phyloP scores from a whole-genome alignment of 2,888 invertebrate species.

The Agriopis marginaria region DNA sequence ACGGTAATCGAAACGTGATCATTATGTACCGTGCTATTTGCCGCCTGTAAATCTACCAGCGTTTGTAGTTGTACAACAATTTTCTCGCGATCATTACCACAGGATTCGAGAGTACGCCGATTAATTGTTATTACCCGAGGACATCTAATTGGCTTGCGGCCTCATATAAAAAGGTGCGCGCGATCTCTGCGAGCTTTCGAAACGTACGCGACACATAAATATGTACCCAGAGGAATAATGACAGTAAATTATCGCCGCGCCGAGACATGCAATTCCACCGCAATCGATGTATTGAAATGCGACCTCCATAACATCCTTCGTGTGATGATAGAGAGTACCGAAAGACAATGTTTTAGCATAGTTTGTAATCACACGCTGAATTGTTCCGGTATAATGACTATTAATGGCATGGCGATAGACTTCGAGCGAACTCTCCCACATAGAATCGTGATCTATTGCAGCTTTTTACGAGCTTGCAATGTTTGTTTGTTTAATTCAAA shows the following conservation, averaged over 20 bases:
- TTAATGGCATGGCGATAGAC: background rate
- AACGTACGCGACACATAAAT: conserved; percentile 59
- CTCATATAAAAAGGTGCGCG: conserved; percentile 48
- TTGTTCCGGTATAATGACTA: conserved; percentile 16
- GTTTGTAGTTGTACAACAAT: conserved; percentile 35
- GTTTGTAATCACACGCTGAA: conserved; percentile 22
- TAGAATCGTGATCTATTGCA: conserved; percentile 3
- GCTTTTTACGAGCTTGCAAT: too few relatives aligned
- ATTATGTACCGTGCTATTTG: conserved; percentile 34
- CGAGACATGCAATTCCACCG: conserved; percentile 69
- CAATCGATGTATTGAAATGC: conserved; percentile 64
- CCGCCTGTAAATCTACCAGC: conserved; percentile 25
- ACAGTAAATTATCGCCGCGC: conserved; percentile 69
- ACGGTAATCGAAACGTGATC: conserved; percentile 47
- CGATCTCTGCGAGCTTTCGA: conserved; percentile 49
- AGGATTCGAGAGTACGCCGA: conserved; percentile 42
- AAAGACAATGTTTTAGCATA: conserved; percentile 52
- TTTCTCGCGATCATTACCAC: conserved; percentile 45
- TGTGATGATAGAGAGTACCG: conserved; percentile 50
- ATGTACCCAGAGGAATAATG: conserved; percentile 64
- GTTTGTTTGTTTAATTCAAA: too few relatives aligned
- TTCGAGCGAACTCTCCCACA: conserved; percentile 6
- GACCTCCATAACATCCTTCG: conserved; percentile 64
- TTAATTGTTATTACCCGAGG: conserved; percentile 53
- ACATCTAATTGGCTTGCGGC: conserved; percentile 49